Base-by-base conservation (phyloP, 2,797 vertebrate species). In the Odontamblyopus rebecca region DNA sequence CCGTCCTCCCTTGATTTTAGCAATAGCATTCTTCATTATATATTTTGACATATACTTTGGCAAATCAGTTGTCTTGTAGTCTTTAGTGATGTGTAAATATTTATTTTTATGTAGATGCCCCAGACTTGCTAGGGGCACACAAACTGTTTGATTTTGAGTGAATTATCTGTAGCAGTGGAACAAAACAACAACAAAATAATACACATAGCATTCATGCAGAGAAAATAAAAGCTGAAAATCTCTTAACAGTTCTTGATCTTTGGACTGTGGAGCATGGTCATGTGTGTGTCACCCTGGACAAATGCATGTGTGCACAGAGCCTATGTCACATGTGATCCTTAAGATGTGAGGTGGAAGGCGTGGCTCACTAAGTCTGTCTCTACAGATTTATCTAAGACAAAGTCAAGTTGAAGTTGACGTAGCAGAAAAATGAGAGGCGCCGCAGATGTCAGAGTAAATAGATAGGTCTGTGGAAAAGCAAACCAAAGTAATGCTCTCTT, bases 271-370 rank as follows among this genome's bases (percentile, higher is more conserved):
- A 50, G 16, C 62, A 27, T n/a, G 50, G 70, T 67, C 65, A 4
- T 76, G 76, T 75, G 76, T 73, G 76, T 68, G 69, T 84, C 80
- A 71, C 53, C 78, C 27, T 61, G 59, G 78, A 71, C 65, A 77
- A 84, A 60, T 44, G 79, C 76, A 69, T 69, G 70, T 77, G 77
- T 70, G 71, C 74, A 77, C 69, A 87, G 88, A 90, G 70, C 77
- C 67, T 86, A 71, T 85, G 85, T 81, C 85, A 81, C 11, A 54
- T 4, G 56, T 61, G 66, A 85, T 83, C 65, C 68, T 38, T 82
- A 85, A 67, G 54, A 60, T 67, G 57, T 72, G 68, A 86, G 80
- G 83, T 79, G 35, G 71, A 73, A 84, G 79, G 81, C 81, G 69
- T 57, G 62, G 65, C 13, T 0, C 59, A 62, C 67, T 68, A 71